Evolutionary conservation across 30 jellyfish, hydroid and myxozoan species (phyloP), one percentile per base, ranked within the genome.

Genomic region (Phacellophora camtschatica): DNA sequence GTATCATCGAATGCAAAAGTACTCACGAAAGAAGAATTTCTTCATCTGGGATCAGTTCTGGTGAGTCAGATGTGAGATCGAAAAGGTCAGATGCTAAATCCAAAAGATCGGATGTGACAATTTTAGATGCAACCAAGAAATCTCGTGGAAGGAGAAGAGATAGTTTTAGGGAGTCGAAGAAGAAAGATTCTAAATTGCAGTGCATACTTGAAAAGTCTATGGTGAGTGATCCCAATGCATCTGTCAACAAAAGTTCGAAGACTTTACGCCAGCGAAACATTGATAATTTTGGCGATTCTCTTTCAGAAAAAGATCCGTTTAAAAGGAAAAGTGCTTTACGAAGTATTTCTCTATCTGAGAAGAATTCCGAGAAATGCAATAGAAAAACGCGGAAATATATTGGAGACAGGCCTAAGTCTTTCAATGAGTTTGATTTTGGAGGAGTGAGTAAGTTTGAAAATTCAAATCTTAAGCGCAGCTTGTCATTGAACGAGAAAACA

Each of bases 401-500:
- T 0, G 9, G 33, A 15, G 86, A 72, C 32, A 72, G 86, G 35
- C 86, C 86, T 4, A 50, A 32, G 12, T 72, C 86, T 6, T 72
- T 53, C 35, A 66, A 58, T 6, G 64, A 66, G 33, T 72, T 32
- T 53, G 86, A 53, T n/a, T 23, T 65, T 27, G 30, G 9, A 20
- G 35, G 35, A 16, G 5, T 49, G 25, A 15, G 33, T 16, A 25
- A 0, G 48, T 22, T 6, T 22, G 25, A 18, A 24, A 50, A 61
- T 22, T 22, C 43, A 61, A n/a, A 2, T 7, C 27, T 33, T 24
- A 24, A 28, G 31, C 27, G 0, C 16, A 8, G 24, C 15, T 61
- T 33, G 12, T 24, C 25, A 11, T 48, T 22, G 10, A 16, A 32
- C 10, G 27, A 20, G 18, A 3, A n/a, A 8, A 12, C 24, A 22